Evolutionary conservation across 2,113 vertebrate species (phyloP).

Genomic region (Xenopus borealis): DNA sequence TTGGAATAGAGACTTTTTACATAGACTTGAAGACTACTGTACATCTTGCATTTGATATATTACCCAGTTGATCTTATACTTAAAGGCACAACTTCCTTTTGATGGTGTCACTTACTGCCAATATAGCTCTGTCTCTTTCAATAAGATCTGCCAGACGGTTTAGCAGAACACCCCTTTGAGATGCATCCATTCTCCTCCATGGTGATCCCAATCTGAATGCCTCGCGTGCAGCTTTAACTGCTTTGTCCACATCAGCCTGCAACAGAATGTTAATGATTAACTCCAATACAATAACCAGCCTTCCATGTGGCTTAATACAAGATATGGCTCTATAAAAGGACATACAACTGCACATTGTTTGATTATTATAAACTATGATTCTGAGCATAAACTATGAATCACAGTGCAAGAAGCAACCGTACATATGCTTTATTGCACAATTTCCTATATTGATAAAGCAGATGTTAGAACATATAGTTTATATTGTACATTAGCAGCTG

Average conservation of each 20-base stretch:
- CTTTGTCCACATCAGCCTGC: conserved; percentile 88
- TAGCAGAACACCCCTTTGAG: conserved; percentile 80
- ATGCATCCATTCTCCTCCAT: conserved; percentile 91
- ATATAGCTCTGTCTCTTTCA: conserved; percentile 83
- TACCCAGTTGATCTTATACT: no score
- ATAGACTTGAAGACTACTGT: no score
- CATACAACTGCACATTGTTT: background rate
- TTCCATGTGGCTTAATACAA: background rate
- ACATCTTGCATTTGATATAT: no score
- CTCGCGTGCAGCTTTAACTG: conserved; percentile 79
- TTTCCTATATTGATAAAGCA: background rate
- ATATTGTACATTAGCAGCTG: no score
- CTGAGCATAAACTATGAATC: no score
- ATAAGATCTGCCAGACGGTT: conserved; percentile 82
- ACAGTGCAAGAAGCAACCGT: no score
- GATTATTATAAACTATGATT: no score
- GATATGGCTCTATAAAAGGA: background rate
- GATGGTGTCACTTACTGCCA: conserved; percentile 74
- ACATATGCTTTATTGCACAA: background rate
- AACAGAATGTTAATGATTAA: conserved; percentile 24
- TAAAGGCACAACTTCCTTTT: no score
- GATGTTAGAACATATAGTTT: no score
- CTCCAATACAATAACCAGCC: background rate
- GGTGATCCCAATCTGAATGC: conserved; percentile 89
- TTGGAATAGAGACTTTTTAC: no score